A percentile compares a stretch with the other conserved stretches of the same genome.
Evolutionary conservation across 2,888 invertebrate species (phyloP).

Genomic region (Biston betularia): DNA sequence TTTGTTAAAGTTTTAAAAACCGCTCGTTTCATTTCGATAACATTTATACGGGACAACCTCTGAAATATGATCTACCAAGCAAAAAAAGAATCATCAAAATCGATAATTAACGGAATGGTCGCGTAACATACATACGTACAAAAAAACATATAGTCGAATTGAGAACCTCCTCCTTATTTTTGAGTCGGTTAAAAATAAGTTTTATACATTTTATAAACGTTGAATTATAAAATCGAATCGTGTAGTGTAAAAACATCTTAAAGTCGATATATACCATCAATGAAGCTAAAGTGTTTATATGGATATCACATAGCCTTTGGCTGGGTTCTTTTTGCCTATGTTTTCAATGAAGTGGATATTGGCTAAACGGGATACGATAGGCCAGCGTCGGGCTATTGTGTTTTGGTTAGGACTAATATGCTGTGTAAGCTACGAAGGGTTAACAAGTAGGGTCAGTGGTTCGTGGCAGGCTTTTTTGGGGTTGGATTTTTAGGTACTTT

Average conservation of each 20-base stretch:
- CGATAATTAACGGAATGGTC: no score
- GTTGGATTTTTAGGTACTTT: background rate
- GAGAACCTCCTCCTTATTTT: no score
- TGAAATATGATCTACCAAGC: no score
- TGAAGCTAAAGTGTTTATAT: conserved; percentile 56
- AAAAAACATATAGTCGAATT: no score
- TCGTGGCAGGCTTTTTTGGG: conserved; percentile 7
- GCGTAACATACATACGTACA: no score
- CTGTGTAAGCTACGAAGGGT: conserved; percentile 25
- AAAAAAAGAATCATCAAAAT: no score
- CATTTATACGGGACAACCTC: no score
- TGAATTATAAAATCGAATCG: conserved; percentile 10
- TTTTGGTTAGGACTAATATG: conserved; percentile 33
- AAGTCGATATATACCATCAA: conserved; percentile 49
- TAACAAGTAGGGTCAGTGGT: conserved; percentile 27
- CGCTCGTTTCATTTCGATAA: no score
- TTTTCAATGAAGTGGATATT: conserved; percentile 40
- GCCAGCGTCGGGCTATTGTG: conserved; percentile 25
- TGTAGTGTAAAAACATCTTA: conserved; percentile 1
- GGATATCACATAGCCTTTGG: conserved; percentile 43
- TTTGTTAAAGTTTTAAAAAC: no score
- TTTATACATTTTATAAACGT: background rate
- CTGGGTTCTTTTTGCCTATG: conserved; percentile 40
- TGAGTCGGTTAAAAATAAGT: no score
- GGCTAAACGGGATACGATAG: conserved; percentile 25